A percentile compares a stretch with the other conserved stretches of the same genome.
Evolutionary conservation across 2,113 vertebrate genomes (phyloP).

Genomic region (Phrynosoma blainvillii): DNA sequence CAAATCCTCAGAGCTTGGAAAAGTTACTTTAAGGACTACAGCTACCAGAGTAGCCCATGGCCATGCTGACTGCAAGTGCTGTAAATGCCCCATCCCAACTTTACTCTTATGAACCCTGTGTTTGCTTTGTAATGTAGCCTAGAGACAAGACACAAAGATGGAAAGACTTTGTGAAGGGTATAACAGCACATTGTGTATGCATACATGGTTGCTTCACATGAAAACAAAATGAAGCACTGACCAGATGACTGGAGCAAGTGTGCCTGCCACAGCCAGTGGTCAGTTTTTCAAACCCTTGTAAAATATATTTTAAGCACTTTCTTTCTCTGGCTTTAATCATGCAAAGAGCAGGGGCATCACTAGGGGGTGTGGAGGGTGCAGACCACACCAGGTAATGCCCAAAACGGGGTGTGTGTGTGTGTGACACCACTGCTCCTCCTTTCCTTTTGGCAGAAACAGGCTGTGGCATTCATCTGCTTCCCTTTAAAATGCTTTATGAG

Average conservation of each 20-base stretch:
- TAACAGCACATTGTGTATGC: background rate
- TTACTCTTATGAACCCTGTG: background rate
- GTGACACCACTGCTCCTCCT: too few species aligned
- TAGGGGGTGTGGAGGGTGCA: too few species aligned
- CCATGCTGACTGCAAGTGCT: background rate
- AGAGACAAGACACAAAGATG: background rate
- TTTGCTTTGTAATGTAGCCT: too few species aligned
- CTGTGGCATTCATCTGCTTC: too few species aligned
- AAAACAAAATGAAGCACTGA: background rate
- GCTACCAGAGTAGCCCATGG: background rate
- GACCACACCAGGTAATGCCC: too few species aligned
- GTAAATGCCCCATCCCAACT: background rate
- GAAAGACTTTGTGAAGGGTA: background rate
- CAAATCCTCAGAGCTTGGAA: background rate
- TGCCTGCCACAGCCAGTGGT: background rate
- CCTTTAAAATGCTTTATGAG: too few species aligned
- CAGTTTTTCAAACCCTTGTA: background rate
- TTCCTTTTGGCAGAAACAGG: too few species aligned
- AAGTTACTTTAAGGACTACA: background rate
- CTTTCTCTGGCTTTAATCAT: background rate
- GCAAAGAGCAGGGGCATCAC: too few species aligned
- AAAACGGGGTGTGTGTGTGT: too few species aligned
- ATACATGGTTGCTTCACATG: background rate
- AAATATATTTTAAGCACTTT: background rate
- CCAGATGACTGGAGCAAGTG: background rate